Evolutionary conservation across 2,888 invertebrate species (phyloP).

Genomic region (Cenopis cana): DNA sequence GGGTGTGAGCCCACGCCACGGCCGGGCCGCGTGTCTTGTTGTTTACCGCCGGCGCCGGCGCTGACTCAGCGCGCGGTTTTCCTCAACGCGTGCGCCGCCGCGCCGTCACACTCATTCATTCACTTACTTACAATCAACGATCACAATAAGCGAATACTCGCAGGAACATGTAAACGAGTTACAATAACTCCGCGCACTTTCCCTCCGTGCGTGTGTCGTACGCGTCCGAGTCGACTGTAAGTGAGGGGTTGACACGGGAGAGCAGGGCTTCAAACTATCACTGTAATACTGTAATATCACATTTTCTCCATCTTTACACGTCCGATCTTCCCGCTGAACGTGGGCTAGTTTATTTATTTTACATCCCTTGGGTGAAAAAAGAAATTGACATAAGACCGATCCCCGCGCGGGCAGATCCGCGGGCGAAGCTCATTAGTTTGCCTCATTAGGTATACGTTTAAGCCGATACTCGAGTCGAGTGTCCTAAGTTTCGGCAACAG

Average conservation of each 20-base stretch:
- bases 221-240: neutral
- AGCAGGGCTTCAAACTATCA: neutral
- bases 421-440: no score
- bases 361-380: no score
- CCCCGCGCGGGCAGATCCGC: no score
- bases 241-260: neutral
- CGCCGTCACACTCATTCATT: slow-evolving; percentile 8
- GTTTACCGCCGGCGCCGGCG: neutral
- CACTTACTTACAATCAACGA: neutral
- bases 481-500: neutral
- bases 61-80: slow-evolving; percentile 48
- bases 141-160: neutral
- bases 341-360: no score
- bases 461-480: neutral
- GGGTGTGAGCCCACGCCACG: no score
- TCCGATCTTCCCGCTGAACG: no score
- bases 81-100: slow-evolving; percentile 35
- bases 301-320: no score
- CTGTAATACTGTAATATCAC: no score
- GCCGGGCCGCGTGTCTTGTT: no score
- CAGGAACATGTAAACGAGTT: neutral
- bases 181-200: no score
- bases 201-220: neutral
- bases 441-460: no score
- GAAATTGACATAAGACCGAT: no score